Conservation (phyloP, 2,888 invertebrate species). For the Athalia cordata region DNA sequence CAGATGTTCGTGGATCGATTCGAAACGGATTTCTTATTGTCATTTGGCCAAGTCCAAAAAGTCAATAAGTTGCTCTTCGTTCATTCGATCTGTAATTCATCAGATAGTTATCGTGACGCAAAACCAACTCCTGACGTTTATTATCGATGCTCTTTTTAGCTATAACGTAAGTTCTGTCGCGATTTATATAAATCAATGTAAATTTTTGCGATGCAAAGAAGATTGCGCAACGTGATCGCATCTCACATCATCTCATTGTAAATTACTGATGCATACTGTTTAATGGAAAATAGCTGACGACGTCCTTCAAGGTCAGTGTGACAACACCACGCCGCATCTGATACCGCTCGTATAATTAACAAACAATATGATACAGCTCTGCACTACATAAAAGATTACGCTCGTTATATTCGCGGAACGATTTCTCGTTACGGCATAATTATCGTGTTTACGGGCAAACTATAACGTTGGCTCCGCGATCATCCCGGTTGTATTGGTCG, state of each 20-base stretch:
- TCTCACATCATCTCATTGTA: background rate
- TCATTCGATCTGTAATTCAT: no score
- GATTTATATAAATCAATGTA: constrained; percentile 43
- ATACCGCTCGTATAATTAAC: constrained; percentile 23
- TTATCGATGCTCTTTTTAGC: constrained; percentile 36
- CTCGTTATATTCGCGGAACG: background rate
- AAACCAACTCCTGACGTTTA: constrained; percentile 7
- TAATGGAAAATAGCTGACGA: constrained; percentile 19
- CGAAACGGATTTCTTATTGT: no score
- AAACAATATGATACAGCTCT: constrained; percentile 15
- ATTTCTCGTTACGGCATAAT: constrained; percentile 28
- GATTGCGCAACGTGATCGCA: constrained; percentile 31
- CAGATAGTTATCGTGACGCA: background rate
- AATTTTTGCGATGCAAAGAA: constrained; percentile 37
- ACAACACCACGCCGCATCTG: constrained; percentile 22
- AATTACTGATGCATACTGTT: no score
- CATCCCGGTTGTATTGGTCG: constrained; percentile 27
- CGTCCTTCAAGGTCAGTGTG: constrained; percentile 29
- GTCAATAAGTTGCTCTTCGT: background rate
- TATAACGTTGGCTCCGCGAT: background rate
- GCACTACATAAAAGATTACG: background rate
- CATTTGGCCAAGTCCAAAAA: background rate
- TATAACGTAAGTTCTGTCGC: constrained; percentile 17
- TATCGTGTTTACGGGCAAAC: constrained; percentile 38
- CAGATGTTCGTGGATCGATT: background rate